phyloP scores from a whole-genome alignment of 2,888 invertebrate species.

The Hirtodrosophila alboralis region DNA sequence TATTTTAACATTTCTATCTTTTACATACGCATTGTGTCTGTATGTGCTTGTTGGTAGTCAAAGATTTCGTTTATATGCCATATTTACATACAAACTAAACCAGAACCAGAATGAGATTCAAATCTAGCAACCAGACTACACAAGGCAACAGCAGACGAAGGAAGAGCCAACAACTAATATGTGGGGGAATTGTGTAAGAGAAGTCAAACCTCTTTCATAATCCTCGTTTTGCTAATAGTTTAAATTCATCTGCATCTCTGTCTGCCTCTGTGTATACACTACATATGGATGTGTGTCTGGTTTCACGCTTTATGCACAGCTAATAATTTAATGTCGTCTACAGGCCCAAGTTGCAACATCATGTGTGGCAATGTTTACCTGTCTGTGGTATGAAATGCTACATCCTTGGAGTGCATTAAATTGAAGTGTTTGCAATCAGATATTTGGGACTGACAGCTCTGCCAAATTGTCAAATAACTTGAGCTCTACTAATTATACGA shows the following conservation, averaged over 20 bases:
- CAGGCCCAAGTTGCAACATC: slow-evolving; percentile 22
- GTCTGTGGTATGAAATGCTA: slow-evolving; percentile 1
- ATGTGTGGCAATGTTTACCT: slow-evolving; percentile 14
- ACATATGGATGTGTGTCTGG: slow-evolving; percentile 50
- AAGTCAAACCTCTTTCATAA: too few species aligned
- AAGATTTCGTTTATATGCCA: slow-evolving; percentile 55
- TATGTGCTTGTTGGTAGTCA: slow-evolving; percentile 19
- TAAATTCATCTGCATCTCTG: slow-evolving; percentile 65
- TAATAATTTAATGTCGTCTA: slow-evolving; percentile 76
- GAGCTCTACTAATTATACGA: too few species aligned
- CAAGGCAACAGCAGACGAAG: not conserved
- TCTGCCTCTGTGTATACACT: not conserved
- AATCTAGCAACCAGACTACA: slow-evolving; percentile 14
- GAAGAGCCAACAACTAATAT: too few species aligned
- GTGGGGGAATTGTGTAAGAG: too few species aligned
- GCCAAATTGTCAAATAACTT: too few species aligned
- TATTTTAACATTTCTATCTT: slow-evolving; percentile 76
- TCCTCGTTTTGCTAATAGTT: slow-evolving; percentile 58
- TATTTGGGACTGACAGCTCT: too few species aligned
- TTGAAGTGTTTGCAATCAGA: slow-evolving; percentile 8
- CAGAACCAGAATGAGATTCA: slow-evolving; percentile 18
- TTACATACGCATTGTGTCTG: slow-evolving; percentile 39
- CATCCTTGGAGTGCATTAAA: slow-evolving; percentile 3
- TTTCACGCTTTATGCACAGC: slow-evolving; percentile 79
- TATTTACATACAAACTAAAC: slow-evolving; percentile 32